Percentiles rank a stretch among this genome's conserved stretches.
Conservation (phyloP, 2,888 invertebrate species). For the Nudaria mundana region DNA sequence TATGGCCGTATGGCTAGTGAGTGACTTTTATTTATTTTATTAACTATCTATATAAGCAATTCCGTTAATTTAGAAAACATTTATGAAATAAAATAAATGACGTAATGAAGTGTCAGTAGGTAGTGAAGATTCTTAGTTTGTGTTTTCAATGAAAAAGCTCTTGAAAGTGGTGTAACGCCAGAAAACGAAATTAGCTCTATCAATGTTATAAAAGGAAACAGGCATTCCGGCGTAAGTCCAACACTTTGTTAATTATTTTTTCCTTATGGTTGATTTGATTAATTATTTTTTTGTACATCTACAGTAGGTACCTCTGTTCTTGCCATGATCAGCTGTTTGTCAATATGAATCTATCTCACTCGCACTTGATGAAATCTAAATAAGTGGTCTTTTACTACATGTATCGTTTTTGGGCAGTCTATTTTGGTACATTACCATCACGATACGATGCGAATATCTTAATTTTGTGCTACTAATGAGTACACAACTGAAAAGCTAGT, state of each 20-base stretch:
- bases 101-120: constrained; percentile 30
- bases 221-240: constrained; percentile 45
- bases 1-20: constrained; percentile 70
- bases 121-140: constrained; percentile 25
- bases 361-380: constrained; percentile 43
- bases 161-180: constrained; percentile 38
- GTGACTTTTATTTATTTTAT: constrained; percentile 35
- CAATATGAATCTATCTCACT: constrained; percentile 64
- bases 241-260: constrained; percentile 1
- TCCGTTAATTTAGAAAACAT: constrained; percentile 22
- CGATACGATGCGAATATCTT: constrained; percentile 70
- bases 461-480: constrained; percentile 64
- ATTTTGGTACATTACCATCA: constrained; percentile 80
- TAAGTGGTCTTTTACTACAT: constrained; percentile 60
- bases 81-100: constrained; percentile 27
- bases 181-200: constrained; percentile 38
- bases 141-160: constrained; percentile 31
- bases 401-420: constrained; percentile 78
- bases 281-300: constrained; percentile 14
- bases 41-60: too few species aligned
- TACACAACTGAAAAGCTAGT: constrained; percentile 49
- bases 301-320: constrained; percentile 19
- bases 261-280: constrained; percentile 2
- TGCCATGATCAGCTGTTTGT: constrained; percentile 73
- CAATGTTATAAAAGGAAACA: constrained; percentile 41